phyloP scores from a whole-genome alignment of 1,140 invertebrate species.

The Steinernema feltiae region DNA sequence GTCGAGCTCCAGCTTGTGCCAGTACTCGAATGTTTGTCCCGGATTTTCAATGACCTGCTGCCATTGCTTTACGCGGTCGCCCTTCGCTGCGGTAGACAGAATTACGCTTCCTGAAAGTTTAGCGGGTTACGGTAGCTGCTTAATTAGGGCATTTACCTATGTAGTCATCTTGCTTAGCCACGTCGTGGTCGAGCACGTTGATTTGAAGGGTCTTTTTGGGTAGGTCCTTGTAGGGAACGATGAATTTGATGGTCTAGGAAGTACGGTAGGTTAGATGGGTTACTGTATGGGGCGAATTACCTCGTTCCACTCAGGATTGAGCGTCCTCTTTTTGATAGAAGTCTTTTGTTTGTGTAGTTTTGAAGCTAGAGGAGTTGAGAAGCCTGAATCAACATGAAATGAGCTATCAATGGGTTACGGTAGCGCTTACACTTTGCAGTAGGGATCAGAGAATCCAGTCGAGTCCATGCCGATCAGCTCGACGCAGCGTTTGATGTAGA shows the following conservation, averaged over 20 bases:
- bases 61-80: conserved; percentile 50
- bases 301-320: conserved; percentile 87
- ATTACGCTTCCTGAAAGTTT: conserved; percentile 46
- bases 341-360: conserved; percentile 66
- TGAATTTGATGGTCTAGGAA: conserved; percentile 76
- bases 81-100: conserved; percentile 52
- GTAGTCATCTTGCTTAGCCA: conserved; percentile 74
- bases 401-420: background rate
- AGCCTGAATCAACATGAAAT: conserved; percentile 33
- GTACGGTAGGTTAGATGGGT: conserved; percentile 8
- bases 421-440: conserved; percentile 76
- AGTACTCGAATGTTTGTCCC: conserved; percentile 53
- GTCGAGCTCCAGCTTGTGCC: conserved; percentile 49
- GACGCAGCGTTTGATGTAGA: conserved; percentile 72
- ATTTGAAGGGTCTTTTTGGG: conserved; percentile 77
- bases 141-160: conserved; percentile 62
- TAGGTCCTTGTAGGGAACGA: conserved; percentile 76
- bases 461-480: conserved; percentile 75
- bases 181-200: conserved; percentile 87
- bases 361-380: conserved; percentile 43
- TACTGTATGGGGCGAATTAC: conserved; percentile 44
- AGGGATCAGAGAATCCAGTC: conserved; percentile 81
- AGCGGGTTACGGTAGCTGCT: background rate
- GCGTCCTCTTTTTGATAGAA: conserved; percentile 79
- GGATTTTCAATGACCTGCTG: conserved; percentile 54